Base-by-base conservation (phyloP, 2,888 invertebrate species). In the Ryuthela nishihirai region DNA sequence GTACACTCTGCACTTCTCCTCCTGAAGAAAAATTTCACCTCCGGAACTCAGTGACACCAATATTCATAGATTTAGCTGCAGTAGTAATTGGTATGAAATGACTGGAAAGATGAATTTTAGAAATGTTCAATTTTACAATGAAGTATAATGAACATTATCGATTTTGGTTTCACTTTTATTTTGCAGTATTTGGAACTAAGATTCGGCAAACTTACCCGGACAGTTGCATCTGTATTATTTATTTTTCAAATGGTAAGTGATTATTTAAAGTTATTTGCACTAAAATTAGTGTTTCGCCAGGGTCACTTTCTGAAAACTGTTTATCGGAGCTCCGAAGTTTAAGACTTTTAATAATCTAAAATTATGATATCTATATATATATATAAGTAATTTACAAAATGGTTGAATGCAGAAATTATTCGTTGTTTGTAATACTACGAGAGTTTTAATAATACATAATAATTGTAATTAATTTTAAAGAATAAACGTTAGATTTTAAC, bases 141-240 rank as follows among this genome's bases (percentile, higher is more conserved):
- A 29, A 9, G 29, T 29, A 9, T 29, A 29, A 29, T 9, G 7
- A 9, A 7, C 7, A 29, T 29, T 29, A 9, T 29, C 12, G 7
- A 29, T 29, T 29, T 7, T 7, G 7, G 29, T 29, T 29, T 26
- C 12, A 15, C n/a, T 44, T 47, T 3, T 36, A 5, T 34, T 21
- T 58, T 40, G 2, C 25, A 65, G 62, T 69, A 69, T 47, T 43
- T 69, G 38, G 67, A 69, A 47, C 40, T 26, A 5, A 41, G 69
- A 9, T 69, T 69, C 40, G 39, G 63, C 44, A 49, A 50, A 12
- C 9, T 49, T 6, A 59, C 66, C 10, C 38, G 69, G 9, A 61
- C 50, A 10, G 24, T 62, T 4, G 68, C 64, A 2, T 66, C 67
- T 4, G 15, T 50, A 7, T 45, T 61, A 9, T 67, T 66, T 36